Percentiles rank a stretch among this genome's conserved stretches.
phyloP scores from a whole-genome alignment of 2,888 invertebrate genomes.

The Crocallis elinguaria region DNA sequence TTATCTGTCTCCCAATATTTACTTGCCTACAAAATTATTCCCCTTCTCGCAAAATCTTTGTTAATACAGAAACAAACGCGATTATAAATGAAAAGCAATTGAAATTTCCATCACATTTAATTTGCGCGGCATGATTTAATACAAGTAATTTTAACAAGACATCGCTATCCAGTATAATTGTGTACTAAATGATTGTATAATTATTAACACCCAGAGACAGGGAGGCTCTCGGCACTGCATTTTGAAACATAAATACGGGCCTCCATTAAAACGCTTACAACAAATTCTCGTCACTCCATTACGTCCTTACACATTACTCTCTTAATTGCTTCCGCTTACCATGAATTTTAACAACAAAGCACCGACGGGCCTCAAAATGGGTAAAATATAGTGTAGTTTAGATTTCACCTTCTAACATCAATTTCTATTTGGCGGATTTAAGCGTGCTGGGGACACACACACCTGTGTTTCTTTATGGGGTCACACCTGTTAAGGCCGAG shows the following conservation, averaged over 20 bases:
- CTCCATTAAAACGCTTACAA: constrained; percentile 72
- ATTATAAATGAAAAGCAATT: constrained; percentile 41
- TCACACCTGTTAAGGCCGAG: constrained; percentile 61
- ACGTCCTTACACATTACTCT: constrained; percentile 77
- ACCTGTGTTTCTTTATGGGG: constrained; percentile 70
- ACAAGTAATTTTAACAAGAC: constrained; percentile 44
- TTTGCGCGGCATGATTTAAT: constrained; percentile 39
- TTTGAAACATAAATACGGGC: constrained; percentile 70
- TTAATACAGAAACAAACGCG: constrained; percentile 39
- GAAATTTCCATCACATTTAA: constrained; percentile 42
- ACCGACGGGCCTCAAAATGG: constrained; percentile 68
- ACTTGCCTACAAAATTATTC: constrained; percentile 37
- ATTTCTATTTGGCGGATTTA: constrained; percentile 76
- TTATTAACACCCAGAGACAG: constrained; percentile 57
- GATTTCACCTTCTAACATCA: constrained; percentile 73
- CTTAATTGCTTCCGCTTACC: constrained; percentile 80
- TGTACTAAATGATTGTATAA: constrained; percentile 56
- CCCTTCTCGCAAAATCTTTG: constrained; percentile 33
- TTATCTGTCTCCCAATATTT: constrained; percentile 35
- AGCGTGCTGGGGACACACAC: constrained; percentile 62
- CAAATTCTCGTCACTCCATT: constrained; percentile 78
- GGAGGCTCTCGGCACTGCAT: constrained; percentile 58
- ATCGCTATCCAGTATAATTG: constrained; percentile 45
- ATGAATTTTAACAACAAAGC: constrained; percentile 79
- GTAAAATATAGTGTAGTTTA: constrained; percentile 74